Percentiles rank a stretch among this genome's conserved stretches.
Evolutionary conservation across 2,797 vertebrate genomes (phyloP).

Genomic region (Lagocephalus sceleratus): DNA sequence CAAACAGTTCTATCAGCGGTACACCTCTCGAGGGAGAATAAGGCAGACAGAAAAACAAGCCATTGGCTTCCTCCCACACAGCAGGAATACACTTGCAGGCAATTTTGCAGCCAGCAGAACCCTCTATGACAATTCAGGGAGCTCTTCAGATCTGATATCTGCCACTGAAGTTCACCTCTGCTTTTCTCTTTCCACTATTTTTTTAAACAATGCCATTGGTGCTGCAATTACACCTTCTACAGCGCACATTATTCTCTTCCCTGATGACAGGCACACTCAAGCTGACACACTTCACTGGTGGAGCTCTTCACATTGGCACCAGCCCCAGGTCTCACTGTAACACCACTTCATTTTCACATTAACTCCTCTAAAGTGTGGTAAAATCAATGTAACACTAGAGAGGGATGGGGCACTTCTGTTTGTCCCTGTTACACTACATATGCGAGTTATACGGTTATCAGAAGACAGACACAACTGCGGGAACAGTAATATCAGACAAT

Average conservation of each 20-base stretch:
- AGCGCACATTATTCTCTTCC: slow-evolving; percentile 57
- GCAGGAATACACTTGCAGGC: slow-evolving; percentile 65
- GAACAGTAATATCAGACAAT: slow-evolving; percentile 40
- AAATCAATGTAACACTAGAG: slow-evolving; percentile 48
- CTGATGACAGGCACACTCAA: slow-evolving; percentile 62
- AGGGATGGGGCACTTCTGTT: slow-evolving; percentile 47
- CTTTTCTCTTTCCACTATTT: slow-evolving; percentile 63
- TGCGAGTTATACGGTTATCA: slow-evolving; percentile 35
- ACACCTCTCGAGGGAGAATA: slow-evolving; percentile 48
- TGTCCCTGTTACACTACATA: slow-evolving; percentile 35
- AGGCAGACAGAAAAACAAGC: slow-evolving; percentile 61
- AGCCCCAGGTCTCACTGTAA: slow-evolving; percentile 54
- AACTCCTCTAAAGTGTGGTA: slow-evolving; percentile 66
- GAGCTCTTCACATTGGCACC: slow-evolving; percentile 58
- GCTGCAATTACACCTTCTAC: slow-evolving; percentile 65
- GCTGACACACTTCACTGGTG: slow-evolving; percentile 63
- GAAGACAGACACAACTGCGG: slow-evolving; percentile 51
- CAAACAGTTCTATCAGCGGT: slow-evolving; percentile 53
- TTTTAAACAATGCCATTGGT: slow-evolving; percentile 69
- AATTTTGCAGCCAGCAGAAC: slow-evolving; percentile 76
- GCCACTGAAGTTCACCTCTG: slow-evolving; percentile 70
- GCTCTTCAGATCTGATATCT: slow-evolving; percentile 79
- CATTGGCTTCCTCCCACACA: slow-evolving; percentile 68
- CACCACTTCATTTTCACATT: slow-evolving; percentile 74
- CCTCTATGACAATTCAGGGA: slow-evolving; percentile 77